phyloP scores from a whole-genome alignment of 2,888 invertebrate genomes.

The Artemia sinica region DNA sequence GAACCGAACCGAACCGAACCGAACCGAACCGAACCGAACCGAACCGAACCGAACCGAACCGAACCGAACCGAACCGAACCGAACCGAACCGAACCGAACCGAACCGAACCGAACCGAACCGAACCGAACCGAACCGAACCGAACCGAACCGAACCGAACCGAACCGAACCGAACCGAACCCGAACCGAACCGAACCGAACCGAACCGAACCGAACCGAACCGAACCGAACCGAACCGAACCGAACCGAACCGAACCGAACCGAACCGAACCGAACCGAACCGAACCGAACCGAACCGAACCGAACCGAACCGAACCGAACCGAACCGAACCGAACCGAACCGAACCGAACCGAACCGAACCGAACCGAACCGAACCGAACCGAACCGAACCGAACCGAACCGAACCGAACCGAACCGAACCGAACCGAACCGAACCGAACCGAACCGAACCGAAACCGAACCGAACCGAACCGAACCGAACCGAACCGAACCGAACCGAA shows the following conservation, averaged over 20 bases:
- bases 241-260: constrained; percentile 22
- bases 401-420: constrained; percentile 21
- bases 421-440: constrained; percentile 20
- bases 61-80: too few species aligned
- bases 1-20: too few species aligned
- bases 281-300: constrained; percentile 17
- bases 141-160: too few species aligned
- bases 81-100: too few species aligned
- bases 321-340: constrained; percentile 21
- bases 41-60: too few species aligned
- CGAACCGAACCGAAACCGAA: too few species aligned
- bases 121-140: too few species aligned
- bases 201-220: constrained; percentile 23
- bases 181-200: too few species aligned
- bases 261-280: constrained; percentile 19
- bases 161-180: constrained; percentile 23
- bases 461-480: constrained; percentile 20
- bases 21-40: too few species aligned
- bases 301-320: constrained; percentile 21
- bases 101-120: too few species aligned
- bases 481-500: too few species aligned
- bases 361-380: constrained; percentile 20
- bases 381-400: constrained; percentile 17
- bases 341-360: constrained; percentile 20
- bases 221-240: constrained; percentile 22